Base-by-base conservation (phyloP, 2,797 vertebrate genomes). In the Micrastur ruficollis region DNA sequence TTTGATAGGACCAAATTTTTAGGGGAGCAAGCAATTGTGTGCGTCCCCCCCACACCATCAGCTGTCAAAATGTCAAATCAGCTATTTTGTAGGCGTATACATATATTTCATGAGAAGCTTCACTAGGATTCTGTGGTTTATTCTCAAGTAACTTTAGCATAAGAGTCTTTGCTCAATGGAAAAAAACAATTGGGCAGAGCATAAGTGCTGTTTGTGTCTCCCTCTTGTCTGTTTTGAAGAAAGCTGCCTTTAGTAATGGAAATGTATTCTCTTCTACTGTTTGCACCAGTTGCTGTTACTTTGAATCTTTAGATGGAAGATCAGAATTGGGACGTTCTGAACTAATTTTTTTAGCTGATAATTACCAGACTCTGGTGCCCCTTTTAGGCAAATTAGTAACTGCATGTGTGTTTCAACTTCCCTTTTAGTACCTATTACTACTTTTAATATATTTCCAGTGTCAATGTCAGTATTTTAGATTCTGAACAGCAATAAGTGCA, bases 1-100 rank as follows among this genome's bases (percentile, higher is more conserved):
- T 94, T 83, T 66, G 50, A 70, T 73, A 93, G 95, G 95, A 97
- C 96, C 94, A 97, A 93, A 92, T 85, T 53, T 62, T 3, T 22
- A 61, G 52, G 65, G 72, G 72, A 82, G 17, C 56, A 86, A 68
- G 36, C 25, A 78, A 20, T 52, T 66, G 20, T 46, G 11, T 63
- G 7, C 6, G 5, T 23, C 23, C 2, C 0, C 5, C 9, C 9
- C 5, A 19, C 58, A 16, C 29, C 47, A 1, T 81, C 38, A 90
- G 19, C 20, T 73, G 49, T 82, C 63, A 89, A 70, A 92, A 80
- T 49, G 50, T 47, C 80, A 49, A 62, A 94, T 5, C 68, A 83
- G 47, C 56, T 68, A 0, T 80, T 92, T 81, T 86, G 9, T 87
- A 65, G 16, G 2, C 47, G 5, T 52, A 26, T 76, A 70, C 5